A percentile compares a stretch with the other conserved stretches of the same genome.
Evolutionary conservation across 2,797 vertebrate species (phyloP).

Genomic region (Tiaroga cobitis): DNA sequence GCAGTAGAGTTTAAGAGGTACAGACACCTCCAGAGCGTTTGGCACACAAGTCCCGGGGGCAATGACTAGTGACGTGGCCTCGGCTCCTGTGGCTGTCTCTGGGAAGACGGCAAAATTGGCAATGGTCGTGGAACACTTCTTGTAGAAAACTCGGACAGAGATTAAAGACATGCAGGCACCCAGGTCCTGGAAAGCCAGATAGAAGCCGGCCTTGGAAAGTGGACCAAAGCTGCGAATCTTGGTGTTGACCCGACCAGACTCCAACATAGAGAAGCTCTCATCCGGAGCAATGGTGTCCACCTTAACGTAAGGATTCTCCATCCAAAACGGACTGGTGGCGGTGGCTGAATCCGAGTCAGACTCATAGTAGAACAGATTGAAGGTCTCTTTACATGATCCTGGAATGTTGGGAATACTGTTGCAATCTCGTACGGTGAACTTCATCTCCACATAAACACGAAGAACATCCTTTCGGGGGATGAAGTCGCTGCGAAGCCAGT

Average conservation of each 20-base stretch:
- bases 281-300: conserved; percentile 98
- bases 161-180: conserved; percentile 98
- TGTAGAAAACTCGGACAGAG: conserved; percentile 95
- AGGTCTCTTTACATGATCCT: conserved; percentile 98
- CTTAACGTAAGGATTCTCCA: conserved; percentile 98
- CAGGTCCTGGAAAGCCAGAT: conserved; percentile 96
- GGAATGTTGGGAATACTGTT: conserved; percentile 98
- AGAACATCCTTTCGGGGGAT: conserved; percentile 91
- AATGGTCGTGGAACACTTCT: conserved; percentile 94
- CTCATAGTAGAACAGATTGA: conserved; percentile 98
- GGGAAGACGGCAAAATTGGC: conserved; percentile 95
- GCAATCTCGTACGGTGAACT: conserved; percentile 96
- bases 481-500: conserved; percentile 97
- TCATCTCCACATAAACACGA: conserved; percentile 95
- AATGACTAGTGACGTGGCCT: conserved; percentile 95
- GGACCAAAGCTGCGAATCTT: conserved; percentile 97
- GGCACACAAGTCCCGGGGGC: conserved; percentile 93
- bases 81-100: conserved; percentile 94
- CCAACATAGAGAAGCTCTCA: conserved; percentile 92
- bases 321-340: conserved; percentile 94
- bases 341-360: conserved; percentile 94
- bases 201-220: conserved; percentile 94
- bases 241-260: conserved; percentile 90
- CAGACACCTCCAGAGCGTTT: conserved; percentile 92
- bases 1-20: conserved; percentile 96